Evolutionary conservation across 2,888 invertebrate genomes (phyloP), one percentile per base, ranked within the genome.

Genomic region (Chydorus sphaericus): DNA sequence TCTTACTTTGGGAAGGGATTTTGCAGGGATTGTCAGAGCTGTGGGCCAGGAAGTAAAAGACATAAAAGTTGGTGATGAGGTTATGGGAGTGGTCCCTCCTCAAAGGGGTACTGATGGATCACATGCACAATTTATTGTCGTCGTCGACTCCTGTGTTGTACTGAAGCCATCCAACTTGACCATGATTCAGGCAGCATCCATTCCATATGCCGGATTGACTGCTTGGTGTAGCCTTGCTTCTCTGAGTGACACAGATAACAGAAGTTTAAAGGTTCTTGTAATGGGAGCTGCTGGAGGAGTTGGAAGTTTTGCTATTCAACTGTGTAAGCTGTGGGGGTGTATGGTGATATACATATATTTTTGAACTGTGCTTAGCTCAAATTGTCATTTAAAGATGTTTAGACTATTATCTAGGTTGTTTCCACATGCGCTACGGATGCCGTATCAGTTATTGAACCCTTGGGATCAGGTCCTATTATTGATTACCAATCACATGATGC

Each of bases 231-330:
- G 88, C 11, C 70, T 94, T 55, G n/a, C n/a, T n/a, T n/a, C n/a
- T n/a, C n/a, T n/a, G n/a, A n/a, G n/a, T n/a, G n/a, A n/a, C n/a
- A n/a, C n/a, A n/a, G n/a, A n/a, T n/a, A n/a, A n/a, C n/a, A 78
- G 77, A 65, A 44, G 23, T 23, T 76, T 73, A 60, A 76, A 81
- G 65, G 79, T 86, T 54, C 75, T 96, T 60, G 78, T 96, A 60
- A 74, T 92, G 61, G 96, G 93, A 3, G 88, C 83, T 48, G 82
- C 93, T 31, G 96, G 96, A 39, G 92, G 93, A 48, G 89, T 93
- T 55, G 96, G 96, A 44, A 83, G 83, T 54, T 74, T 85, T 61
- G 89, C 91, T 55, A 77, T 92, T 65, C 94, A 92, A 73, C 75
- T 92, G 63, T 74, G 93, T 56, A 83, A 80, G 66, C 77, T 81